A percentile compares a stretch with the other conserved stretches of the same genome.
These are phyloP conservation scores for Coccyzus lansbergi DNA, from an alignment of 2,797 vertebrate species.

Conservation along the genomic window DNA sequence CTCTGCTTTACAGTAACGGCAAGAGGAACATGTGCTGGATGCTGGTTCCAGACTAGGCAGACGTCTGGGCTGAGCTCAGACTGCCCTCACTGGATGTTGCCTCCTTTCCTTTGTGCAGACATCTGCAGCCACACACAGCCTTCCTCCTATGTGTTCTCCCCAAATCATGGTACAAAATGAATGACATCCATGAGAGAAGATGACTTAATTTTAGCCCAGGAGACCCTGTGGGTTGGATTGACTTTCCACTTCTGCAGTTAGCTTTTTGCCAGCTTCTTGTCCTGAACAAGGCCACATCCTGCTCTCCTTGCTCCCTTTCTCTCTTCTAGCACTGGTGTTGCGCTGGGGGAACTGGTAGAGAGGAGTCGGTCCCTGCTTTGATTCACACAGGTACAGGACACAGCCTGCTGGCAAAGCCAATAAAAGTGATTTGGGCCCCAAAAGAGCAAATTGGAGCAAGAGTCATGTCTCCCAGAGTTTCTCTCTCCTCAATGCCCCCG, in stretches of 20 bases:
- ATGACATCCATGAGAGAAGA: neutral
- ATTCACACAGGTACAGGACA: neutral
- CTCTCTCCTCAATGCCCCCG: neutral
- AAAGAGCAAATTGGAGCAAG: neutral
- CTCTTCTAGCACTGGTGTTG: neutral
- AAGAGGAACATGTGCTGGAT: neutral
- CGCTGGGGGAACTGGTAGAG: neutral
- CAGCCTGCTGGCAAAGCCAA: neutral
- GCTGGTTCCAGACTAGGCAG: neutral
- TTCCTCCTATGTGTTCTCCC: neutral
- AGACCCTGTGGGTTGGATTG: neutral
- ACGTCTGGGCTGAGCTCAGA: neutral
- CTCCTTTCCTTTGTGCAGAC: neutral
- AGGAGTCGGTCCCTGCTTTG: neutral
- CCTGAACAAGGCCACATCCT: neutral
- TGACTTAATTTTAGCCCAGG: neutral
- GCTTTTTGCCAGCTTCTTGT: neutral
- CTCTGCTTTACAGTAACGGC: neutral
- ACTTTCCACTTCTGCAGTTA: neutral
- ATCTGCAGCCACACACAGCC: neutral
- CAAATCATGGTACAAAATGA: neutral
- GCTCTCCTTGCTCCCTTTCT: neutral
- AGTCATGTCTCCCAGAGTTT: neutral
- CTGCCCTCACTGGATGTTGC: neutral
- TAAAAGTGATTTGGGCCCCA: neutral